Evolutionary conservation across 2,113 vertebrate species (phyloP).

Genomic region (Sisor rabdophorus): DNA sequence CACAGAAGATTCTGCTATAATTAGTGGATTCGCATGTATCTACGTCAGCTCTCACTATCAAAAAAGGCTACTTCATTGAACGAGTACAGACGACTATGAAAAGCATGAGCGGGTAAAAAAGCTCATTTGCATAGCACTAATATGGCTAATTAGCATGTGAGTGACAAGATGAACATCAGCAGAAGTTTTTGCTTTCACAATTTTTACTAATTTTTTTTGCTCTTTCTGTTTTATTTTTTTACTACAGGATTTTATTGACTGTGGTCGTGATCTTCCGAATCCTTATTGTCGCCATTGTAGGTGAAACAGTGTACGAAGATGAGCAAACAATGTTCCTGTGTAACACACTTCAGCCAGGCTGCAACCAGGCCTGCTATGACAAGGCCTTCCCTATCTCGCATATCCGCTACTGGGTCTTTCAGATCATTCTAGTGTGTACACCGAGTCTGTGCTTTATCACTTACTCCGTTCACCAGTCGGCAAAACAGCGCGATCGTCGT

Average conservation of each 20-base stretch:
- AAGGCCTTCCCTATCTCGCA: conserved; percentile 87
- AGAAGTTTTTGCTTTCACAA: conserved; percentile 11
- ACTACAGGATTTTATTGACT: conserved; percentile 81
- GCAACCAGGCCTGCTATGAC: conserved; percentile 89
- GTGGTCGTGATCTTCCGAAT: conserved; percentile 91
- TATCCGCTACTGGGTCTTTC: conserved; percentile 91
- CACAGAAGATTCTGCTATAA: conserved; percentile 49
- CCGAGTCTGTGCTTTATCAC: conserved; percentile 91
- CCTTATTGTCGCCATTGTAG: conserved; percentile 86
- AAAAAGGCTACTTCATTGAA: conserved; percentile 34
- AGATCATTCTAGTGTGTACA: conserved; percentile 88
- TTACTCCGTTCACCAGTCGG: conserved; percentile 84
- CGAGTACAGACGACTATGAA: conserved; percentile 12
- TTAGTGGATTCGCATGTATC: conserved; percentile 42
- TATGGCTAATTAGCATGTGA: conserved; percentile 36
- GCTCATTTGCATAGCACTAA: conserved; percentile 38
- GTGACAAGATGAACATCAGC: conserved; percentile 31
- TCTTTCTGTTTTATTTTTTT: conserved; percentile 1
- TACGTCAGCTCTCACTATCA: conserved; percentile 32
- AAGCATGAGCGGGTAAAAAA: background rate
- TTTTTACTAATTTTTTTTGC: background rate
- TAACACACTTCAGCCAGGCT: conserved; percentile 85
- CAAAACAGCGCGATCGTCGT: conserved; percentile 79
- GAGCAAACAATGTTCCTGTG: conserved; percentile 89
- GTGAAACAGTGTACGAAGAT: conserved; percentile 86